Evolutionary conservation across 2,797 vertebrate species (phyloP).

Genomic region (Tragopan temminckii): DNA sequence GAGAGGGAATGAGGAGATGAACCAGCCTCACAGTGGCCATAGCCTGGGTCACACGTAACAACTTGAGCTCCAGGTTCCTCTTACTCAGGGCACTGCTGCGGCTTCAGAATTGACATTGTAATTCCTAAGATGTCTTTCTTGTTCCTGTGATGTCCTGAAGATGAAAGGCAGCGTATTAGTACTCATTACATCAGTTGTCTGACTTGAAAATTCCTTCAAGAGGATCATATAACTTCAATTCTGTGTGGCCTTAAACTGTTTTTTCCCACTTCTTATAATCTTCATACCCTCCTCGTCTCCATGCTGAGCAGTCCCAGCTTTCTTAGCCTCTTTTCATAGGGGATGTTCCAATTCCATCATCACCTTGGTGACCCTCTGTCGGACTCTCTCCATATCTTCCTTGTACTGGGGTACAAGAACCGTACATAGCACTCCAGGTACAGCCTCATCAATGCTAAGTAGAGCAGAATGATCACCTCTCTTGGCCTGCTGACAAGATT

Average conservation of each 20-base stretch:
- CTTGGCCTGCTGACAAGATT: neutral
- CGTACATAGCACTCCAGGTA: neutral
- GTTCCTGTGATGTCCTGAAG: neutral
- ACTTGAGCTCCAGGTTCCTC: neutral
- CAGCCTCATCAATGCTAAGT: neutral
- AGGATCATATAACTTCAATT: neutral
- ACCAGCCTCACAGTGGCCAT: neutral
- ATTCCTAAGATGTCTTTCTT: neutral
- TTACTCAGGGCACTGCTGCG: rapidly evolving
- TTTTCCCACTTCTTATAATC: neutral
- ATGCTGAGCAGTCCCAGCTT: neutral
- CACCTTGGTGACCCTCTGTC: neutral
- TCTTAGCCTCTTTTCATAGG: neutral
- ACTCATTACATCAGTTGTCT: neutral
- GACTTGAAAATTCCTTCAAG: neutral
- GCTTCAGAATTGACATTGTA: neutral
- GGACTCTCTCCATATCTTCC: neutral
- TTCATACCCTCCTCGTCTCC: neutral
- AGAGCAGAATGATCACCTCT: neutral
- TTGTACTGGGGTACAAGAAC: neutral
- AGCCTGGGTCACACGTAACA: neutral
- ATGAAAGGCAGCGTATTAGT: neutral
- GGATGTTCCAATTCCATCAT: neutral
- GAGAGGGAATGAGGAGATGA: neutral
- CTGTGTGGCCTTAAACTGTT: neutral